phyloP scores from a whole-genome alignment of 2,113 vertebrate genomes.

The Ivindomyrus marchei region DNA sequence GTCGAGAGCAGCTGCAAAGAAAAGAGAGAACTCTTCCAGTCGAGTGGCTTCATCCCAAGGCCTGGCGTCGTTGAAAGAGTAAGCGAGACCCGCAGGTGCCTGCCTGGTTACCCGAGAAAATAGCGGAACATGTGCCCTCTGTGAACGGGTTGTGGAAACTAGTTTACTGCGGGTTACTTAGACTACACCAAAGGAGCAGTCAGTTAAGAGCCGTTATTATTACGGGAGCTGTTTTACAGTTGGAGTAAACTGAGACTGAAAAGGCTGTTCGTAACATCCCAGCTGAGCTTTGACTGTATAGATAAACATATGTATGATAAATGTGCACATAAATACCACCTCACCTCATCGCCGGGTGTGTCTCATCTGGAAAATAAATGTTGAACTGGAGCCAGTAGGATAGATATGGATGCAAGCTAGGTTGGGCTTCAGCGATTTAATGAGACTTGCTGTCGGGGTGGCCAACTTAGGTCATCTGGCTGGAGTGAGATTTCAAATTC shows the following conservation, averaged over 20 bases:
- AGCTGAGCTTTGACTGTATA: neutral
- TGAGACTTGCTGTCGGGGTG: neutral
- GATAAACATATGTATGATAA: neutral
- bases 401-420: neutral
- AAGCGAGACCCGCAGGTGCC: slow-evolving; percentile 43
- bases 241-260: neutral
- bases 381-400: neutral
- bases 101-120: neutral
- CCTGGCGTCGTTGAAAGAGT: slow-evolving; percentile 59
- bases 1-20: slow-evolving; percentile 56
- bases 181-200: neutral
- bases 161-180: neutral
- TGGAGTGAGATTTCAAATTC: too few species aligned
- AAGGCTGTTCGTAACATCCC: neutral
- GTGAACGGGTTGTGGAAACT: neutral
- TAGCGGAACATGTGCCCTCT: neutral
- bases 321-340: neutral
- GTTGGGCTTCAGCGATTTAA: neutral
- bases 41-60: slow-evolving; percentile 51
- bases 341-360: neutral
- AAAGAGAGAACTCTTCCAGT: slow-evolving; percentile 54
- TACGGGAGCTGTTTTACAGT: neutral
- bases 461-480: too few species aligned
- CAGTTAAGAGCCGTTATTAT: neutral
- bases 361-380: neutral